phyloP scores from a whole-genome alignment of 2,113 vertebrate genomes.

The Corythaeola cristata region DNA sequence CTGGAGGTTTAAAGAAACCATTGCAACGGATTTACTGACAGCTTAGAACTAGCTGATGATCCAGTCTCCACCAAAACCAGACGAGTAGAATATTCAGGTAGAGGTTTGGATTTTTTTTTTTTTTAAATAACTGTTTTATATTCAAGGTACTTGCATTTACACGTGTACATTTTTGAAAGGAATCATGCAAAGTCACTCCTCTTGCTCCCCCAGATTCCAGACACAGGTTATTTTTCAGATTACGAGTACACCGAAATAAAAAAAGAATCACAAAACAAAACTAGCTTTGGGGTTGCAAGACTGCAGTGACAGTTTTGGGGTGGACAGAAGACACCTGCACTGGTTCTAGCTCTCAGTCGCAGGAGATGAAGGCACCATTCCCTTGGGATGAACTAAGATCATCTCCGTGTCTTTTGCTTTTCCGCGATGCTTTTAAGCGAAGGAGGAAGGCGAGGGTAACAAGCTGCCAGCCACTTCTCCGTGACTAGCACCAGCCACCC shows the following conservation, averaged over 20 bases:
- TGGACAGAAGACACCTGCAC: background rate
- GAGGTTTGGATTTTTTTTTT: background rate
- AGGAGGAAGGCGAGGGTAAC: background rate
- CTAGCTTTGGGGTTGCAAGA: background rate
- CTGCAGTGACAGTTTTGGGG: rapidly evolving
- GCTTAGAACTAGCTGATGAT: background rate
- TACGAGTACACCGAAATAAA: background rate
- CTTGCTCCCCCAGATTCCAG: background rate
- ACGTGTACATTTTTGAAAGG: background rate
- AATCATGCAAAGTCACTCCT: background rate
- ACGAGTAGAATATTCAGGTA: background rate
- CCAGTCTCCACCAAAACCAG: background rate
- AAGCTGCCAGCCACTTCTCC: constrained; percentile 5
- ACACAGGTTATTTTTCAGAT: background rate
- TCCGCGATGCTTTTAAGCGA: background rate
- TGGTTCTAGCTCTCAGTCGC: background rate
- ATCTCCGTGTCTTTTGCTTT: rapidly evolving
- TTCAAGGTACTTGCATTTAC: background rate
- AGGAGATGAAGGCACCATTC: background rate
- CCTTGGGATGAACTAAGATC: background rate
- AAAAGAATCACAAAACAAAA: background rate
- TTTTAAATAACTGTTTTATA: background rate
- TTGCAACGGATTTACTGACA: background rate
- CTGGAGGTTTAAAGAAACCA: background rate
- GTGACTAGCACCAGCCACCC: constrained; percentile 59